Evolutionary conservation across 2,888 invertebrate genomes (phyloP), one percentile per base, ranked within the genome.

Genomic region (Eupeodes latifasciatus): DNA sequence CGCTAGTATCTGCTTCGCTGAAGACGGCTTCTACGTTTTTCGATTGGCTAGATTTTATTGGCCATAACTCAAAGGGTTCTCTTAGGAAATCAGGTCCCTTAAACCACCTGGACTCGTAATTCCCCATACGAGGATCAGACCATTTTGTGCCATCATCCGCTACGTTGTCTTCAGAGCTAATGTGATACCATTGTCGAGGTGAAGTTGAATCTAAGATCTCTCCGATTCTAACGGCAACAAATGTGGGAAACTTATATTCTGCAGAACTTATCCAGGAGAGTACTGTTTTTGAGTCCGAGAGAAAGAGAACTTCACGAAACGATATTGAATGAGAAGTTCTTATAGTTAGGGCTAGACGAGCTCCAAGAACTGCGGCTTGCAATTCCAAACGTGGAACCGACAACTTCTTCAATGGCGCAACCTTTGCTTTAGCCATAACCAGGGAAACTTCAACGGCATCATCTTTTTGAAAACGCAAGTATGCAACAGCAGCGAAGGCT

Each of bases 161-260:
- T 3, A 49, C 49, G 14, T 49, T 49, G 49, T 49, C 49, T 49
- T 12, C 49, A 5, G 49, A 49, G 14, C 49, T 14, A 40, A 40
- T 40, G 40, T 82, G 57, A 53, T 40, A 69, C 76, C 76, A 76
- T 14, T 76, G 53, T 12, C 64, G 62, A 14, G 47, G 14, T 4
- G 47, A 27, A 16, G 76, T 71, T 36, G 71, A 76, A 19, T 82
- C 76, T 4, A 81, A 27, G 19, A 81, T 81, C 40, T 81, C 81
- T 11, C 66, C 74, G 0, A 74, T 44, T 27, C 64, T 53, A n/a
- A 49, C 19, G 11, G 76, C 55, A 44, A 81, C 76, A 12, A 81
- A 81, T 2, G 76, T 47, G 5, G 57, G 79, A 47, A 66, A 66
- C 10, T 66, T 66, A 9, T 47, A 66, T 5, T 44, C 47, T 5